Evolutionary conservation across 2,888 invertebrate species (phyloP), one percentile per base, ranked within the genome.

Genomic region (Calameuta filiformis): DNA sequence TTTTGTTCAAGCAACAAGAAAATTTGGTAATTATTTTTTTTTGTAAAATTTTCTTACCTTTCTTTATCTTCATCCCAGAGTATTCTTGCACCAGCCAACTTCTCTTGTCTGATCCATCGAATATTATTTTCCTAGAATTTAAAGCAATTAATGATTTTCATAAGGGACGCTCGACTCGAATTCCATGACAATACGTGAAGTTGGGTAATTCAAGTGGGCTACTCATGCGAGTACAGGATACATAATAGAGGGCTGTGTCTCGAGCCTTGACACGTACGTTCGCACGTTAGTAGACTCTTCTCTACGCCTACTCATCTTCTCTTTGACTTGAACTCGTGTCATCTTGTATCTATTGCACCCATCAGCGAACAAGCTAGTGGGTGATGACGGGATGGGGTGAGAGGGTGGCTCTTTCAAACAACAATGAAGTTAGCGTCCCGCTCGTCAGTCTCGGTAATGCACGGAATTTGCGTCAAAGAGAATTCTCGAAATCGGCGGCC

Each of bases 371-470:
- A 34, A 31, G 71, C 71, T 33, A n/a, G n/a, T 56, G 23, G 56
- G 56, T 77, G 79, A 79, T 77, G 79, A 76, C 33, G 56, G 69
- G 37, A 56, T 56, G 77, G 68, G 68, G 31, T 73, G 35, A 68
- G 35, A 73, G 34, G 79, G 37, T 23, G 37, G 73, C 33, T 68
- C 87, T 89, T 89, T 90, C 90, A 89, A 89, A 88, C 89, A 90
- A 89, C 89, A 90, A 90, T 89, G 87, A 90, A 90, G 89, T 89
- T 90, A 90, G 84, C 86, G 85, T 87, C 85, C 85, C 86, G 86
- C 87, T 88, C 88, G 86, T 89, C 89, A 89, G 89, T 85, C 87
- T 88, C 86, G 86, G 88, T 90, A 89, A 89, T 90, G 87, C 85
- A 85, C 84, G 86, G 86, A 87, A 89, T 89, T 87, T 85, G 85